Conservation (phyloP, 2,113 vertebrate genomes). For the Acanthochromis polyacanthus region DNA sequence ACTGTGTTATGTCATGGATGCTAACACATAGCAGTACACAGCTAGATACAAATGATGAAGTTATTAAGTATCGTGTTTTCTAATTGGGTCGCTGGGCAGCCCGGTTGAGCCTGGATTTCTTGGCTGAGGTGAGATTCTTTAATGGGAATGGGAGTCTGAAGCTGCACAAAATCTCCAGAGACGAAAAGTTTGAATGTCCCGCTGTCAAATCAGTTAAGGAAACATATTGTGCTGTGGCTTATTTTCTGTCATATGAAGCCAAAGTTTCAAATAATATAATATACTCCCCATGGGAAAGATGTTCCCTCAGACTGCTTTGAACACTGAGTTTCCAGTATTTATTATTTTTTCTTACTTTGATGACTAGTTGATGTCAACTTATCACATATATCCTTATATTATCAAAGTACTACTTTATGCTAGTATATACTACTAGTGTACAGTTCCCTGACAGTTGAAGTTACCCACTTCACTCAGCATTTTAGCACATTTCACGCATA, state of each 20-base stretch:
- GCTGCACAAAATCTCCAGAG: neutral
- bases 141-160: constrained; percentile 14
- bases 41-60: constrained; percentile 64
- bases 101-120: constrained; percentile 20
- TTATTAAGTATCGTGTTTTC: constrained; percentile 56
- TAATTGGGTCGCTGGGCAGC: constrained; percentile 61
- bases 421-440: too few species aligned
- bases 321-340: too few species aligned
- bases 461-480: too few species aligned
- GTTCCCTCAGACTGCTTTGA: too few species aligned
- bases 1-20: constrained; percentile 23
- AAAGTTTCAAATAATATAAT: too few species aligned
- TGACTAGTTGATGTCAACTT: too few species aligned
- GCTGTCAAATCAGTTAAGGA: neutral
- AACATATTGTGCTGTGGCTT: neutral
- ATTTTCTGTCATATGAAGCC: neutral
- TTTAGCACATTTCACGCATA: too few species aligned
- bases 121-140: constrained; percentile 8
- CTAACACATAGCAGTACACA: constrained; percentile 33
- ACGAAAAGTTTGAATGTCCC: constrained; percentile 14
- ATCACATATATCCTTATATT: too few species aligned
- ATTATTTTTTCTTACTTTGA: too few species aligned
- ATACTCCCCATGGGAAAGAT: too few species aligned
- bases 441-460: too few species aligned
- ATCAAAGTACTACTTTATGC: too few species aligned